These are phyloP conservation scores for Plecturocebus donacophilus DNA, from an alignment of 2,113 vertebrate genomes.

Conservation along the genomic window DNA sequence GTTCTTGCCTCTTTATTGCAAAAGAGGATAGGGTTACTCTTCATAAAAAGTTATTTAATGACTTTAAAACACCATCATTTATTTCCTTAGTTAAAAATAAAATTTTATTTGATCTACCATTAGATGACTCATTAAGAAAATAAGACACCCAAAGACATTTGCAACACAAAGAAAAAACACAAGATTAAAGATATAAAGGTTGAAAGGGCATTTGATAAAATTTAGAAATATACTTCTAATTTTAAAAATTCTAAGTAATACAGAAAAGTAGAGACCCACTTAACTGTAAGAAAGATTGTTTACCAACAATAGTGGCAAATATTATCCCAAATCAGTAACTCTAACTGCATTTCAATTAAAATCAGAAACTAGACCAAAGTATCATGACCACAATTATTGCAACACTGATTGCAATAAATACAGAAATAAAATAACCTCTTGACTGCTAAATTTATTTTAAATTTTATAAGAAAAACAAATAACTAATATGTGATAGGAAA, in stretches of 20 bases:
- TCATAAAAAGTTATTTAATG: background rate
- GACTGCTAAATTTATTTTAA: background rate
- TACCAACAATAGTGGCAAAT: background rate
- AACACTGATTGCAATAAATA: background rate
- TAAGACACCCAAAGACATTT: background rate
- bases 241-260: background rate
- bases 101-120: background rate
- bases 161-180: background rate
- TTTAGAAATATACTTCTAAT: background rate
- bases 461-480: background rate
- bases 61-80: background rate
- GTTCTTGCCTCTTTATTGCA: background rate
- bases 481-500: background rate
- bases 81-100: background rate
- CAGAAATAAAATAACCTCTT: background rate
- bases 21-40: background rate
- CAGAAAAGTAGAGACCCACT: background rate
- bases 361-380: conserved; percentile 7
- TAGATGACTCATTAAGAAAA: conserved; percentile 12
- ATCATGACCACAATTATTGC: background rate
- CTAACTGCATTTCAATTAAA: background rate
- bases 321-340: background rate
- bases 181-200: background rate
- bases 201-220: background rate
- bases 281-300: background rate